Evolutionary conservation across 2,113 vertebrate genomes (phyloP), one percentile per base, ranked within the genome.

Genomic region (Trematomus loennbergii): DNA sequence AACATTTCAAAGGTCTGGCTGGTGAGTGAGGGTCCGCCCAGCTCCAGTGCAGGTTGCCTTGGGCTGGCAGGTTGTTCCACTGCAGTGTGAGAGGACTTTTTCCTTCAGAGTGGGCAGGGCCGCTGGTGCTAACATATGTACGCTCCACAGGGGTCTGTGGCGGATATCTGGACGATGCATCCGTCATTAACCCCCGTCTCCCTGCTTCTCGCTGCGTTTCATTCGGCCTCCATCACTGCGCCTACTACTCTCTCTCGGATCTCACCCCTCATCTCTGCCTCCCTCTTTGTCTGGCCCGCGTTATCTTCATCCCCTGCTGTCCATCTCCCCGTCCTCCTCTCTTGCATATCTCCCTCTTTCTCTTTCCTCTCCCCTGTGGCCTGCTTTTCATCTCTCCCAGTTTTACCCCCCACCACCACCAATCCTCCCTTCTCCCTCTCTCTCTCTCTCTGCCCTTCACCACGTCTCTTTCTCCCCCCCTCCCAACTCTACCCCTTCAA

Each of bases 261-360:
- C 83, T 83, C 85, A 3, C 87, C 49, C 36, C 85, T 88, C 89
- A 57, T 81, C 86, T 73, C 79, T 69, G 82, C 40, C 53, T 29
- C 79, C 61, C 74, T 91, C 90, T 93, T 91, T 91, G 92, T 92
- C 88, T 88, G 87, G 88, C 63, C 87, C 72, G 53, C 78, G 67
- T 85, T 92, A 90, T 92, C 90, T 92, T 82, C 89, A 89, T 89
- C 87, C 85, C 88, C 88, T 88, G 90, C 92, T 91, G 92, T 91
- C 88, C 90, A 82, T 91, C 91, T 88, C 89, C 84, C 72, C 40
- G 75, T 81, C 87, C 87, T 88, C 80, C 87, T 88, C 77, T 78
- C 81, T 40, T 18, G 72, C 87, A 36, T 84, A 73, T 89, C 82
- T 78, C 83, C 78, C 78, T 77, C 78, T 75, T 55, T 75, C 83